These are phyloP conservation scores for Drosophila paucipuncta DNA, from an alignment of 2,888 invertebrate genomes.

Conservation along the genomic window DNA sequence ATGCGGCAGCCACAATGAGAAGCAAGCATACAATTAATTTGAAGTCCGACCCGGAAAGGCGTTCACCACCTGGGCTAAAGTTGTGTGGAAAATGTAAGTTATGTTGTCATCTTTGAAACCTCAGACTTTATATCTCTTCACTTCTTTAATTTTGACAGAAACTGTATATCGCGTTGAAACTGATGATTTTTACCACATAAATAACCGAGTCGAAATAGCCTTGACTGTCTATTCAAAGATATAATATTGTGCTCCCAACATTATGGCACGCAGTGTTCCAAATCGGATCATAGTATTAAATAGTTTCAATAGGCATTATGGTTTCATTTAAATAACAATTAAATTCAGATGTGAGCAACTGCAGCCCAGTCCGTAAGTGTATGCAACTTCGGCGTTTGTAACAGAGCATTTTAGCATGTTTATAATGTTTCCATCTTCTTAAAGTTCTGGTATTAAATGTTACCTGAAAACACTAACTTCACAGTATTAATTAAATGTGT, in stretches of 20 bases:
- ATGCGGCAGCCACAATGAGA: conserved; percentile 22
- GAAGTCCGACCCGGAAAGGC: conserved; percentile 1
- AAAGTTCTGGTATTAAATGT: background rate
- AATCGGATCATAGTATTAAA: background rate
- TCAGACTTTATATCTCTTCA: background rate
- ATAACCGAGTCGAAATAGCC: background rate
- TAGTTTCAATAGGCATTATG: background rate
- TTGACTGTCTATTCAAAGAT: background rate
- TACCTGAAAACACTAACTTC: background rate
- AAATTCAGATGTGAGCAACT: background rate
- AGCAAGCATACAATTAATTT: conserved; percentile 22
- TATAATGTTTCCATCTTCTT: background rate
- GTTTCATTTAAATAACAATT: background rate
- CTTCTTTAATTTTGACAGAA: background rate
- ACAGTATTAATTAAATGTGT: background rate
- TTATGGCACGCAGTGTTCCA: too few species aligned
- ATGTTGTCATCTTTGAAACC: background rate
- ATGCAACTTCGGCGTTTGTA: background rate
- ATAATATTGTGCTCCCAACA: background rate
- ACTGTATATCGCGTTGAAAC: background rate
- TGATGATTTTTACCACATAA: background rate
- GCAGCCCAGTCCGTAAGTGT: background rate
- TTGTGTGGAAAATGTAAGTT: background rate
- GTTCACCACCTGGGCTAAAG: background rate
- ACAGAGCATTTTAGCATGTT: background rate